phyloP scores from a whole-genome alignment of 2,113 vertebrate genomes.

The Trochalopteron elliotii region DNA sequence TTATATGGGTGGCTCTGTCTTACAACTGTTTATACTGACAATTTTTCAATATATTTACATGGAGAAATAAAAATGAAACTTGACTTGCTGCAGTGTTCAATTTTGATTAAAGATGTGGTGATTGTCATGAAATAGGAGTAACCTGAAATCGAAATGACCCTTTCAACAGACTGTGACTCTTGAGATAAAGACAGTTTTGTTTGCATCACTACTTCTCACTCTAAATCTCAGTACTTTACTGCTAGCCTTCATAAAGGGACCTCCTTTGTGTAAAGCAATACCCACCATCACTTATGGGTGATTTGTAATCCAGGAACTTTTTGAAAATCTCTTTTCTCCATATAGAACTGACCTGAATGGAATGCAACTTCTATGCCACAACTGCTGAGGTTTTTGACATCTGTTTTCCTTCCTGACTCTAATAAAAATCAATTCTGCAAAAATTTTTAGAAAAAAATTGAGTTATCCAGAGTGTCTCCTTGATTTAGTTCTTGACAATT shows the following conservation, averaged over 20 bases:
- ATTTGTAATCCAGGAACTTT: neutral
- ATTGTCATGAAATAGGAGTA: constrained; percentile 21
- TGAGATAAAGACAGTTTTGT: neutral
- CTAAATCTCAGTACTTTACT: neutral
- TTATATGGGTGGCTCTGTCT: neutral
- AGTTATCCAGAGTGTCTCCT: neutral
- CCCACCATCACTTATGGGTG: neutral
- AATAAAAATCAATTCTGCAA: neutral
- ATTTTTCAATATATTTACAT: constrained; percentile 39
- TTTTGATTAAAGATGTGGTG: constrained; percentile 20
- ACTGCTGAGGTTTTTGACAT: neutral
- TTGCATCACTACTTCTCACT: neutral
- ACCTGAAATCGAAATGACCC: neutral
- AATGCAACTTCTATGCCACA: neutral
- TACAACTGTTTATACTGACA: constrained; percentile 20
- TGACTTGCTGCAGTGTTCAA: neutral
- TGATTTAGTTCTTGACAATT: neutral
- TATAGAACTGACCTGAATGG: neutral
- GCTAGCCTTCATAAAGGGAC: neutral
- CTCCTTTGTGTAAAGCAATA: neutral
- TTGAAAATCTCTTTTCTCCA: neutral
- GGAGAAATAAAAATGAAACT: constrained; percentile 16
- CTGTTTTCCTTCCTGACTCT: neutral
- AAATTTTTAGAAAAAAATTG: neutral
- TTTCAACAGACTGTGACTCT: neutral